A percentile compares a stretch with the other conserved stretches of the same genome.
Conservation (phyloP, 2,888 invertebrate genomes). For the Gastracanthus pulcherrimus region DNA sequence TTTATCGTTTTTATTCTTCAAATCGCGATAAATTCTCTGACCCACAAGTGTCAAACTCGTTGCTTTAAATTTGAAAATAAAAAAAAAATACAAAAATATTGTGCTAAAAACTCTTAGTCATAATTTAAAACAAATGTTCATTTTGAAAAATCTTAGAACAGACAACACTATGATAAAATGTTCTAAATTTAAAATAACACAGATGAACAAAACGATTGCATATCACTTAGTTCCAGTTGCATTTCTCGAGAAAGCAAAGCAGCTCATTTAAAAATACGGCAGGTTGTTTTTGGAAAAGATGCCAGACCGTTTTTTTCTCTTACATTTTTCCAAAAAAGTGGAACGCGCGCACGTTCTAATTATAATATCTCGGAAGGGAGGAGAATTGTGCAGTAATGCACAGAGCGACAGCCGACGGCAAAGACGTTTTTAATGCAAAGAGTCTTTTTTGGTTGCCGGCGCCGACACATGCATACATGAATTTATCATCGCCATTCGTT, state of each 20-base stretch:
- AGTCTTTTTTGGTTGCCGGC: not conserved
- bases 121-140: no score
- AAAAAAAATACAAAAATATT: no score
- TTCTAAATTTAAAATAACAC: no score
- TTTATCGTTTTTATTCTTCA: not conserved
- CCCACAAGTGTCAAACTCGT: conserved; percentile 26
- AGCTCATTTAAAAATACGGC: not conserved
- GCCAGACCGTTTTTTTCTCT: not conserved
- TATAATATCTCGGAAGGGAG: not conserved
- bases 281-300: not conserved
- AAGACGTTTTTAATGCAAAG: conserved; percentile 20
- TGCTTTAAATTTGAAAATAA: not conserved
- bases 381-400: not conserved
- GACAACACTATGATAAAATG: no score
- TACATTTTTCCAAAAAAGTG: not conserved
- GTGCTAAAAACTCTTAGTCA: not conserved
- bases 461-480: not conserved
- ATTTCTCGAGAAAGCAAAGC: not conserved
- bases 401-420: no score
- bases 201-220: no score
- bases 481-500: conserved; percentile 11
- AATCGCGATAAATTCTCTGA: conserved; percentile 32
- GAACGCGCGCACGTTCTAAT: conserved; percentile 26
- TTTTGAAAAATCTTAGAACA: no score
- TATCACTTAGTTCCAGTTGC: no score